These are phyloP conservation scores for Phrynocephalus forsythii DNA, from an alignment of 2,797 vertebrate species.

Conservation along the genomic window DNA sequence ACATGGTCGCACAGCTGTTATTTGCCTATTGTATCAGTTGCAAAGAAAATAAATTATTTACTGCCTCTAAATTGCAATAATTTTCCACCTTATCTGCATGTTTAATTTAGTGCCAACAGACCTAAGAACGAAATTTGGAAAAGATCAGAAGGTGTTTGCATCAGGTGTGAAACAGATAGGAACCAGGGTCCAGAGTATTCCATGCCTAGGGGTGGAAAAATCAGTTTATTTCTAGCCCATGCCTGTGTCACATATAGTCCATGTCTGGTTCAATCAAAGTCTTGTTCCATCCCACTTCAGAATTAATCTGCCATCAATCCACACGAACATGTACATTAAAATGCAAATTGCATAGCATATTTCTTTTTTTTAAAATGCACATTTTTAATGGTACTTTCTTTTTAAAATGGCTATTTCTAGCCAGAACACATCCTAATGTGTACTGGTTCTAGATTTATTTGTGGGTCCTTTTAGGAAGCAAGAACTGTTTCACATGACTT, in stretches of 20 bases:
- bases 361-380: too few species aligned
- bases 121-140: not conserved
- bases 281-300: too few species aligned
- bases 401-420: too few species aligned
- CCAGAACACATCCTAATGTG: too few species aligned
- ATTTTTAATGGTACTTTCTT: too few species aligned
- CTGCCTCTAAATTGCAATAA: not conserved
- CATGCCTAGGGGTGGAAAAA: not conserved
- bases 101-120: not conserved
- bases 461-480: not conserved
- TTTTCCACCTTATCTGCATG: not conserved
- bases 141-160: not conserved
- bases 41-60: not conserved
- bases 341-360: not conserved
- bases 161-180: not conserved
- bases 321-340: too few species aligned
- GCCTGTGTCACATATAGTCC: too few species aligned
- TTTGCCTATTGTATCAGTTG: not conserved
- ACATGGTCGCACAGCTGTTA: not conserved
- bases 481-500: not conserved
- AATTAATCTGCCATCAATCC: too few species aligned
- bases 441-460: not conserved
- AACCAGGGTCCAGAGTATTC: not conserved
- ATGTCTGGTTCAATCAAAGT: too few species aligned
- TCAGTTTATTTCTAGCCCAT: too few species aligned